phyloP scores from a whole-genome alignment of 2,113 vertebrate species.

The Ranitomeya variabilis region DNA sequence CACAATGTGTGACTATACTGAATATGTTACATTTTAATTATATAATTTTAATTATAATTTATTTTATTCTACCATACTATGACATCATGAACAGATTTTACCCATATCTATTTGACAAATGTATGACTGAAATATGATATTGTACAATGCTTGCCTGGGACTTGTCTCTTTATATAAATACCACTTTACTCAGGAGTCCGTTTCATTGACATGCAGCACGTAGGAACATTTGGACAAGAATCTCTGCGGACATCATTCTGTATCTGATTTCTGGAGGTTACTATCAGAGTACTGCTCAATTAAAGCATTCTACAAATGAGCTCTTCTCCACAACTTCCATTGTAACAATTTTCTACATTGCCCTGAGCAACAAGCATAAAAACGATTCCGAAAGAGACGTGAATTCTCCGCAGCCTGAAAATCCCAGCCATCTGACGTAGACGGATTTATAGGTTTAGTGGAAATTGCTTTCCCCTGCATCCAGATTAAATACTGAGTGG shows the following conservation, averaged over 20 bases:
- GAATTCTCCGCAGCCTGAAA: constrained; percentile 75
- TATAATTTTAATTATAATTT: no score
- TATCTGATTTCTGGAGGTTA: constrained; percentile 59
- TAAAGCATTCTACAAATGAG: constrained; percentile 35
- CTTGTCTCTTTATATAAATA: neutral
- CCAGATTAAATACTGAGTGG: constrained; percentile 81
- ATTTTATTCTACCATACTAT: no score
- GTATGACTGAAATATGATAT: no score
- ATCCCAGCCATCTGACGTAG: constrained; percentile 86
- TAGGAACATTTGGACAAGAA: neutral
- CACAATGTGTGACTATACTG: no score
- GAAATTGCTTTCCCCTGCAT: constrained; percentile 84
- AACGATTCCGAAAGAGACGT: constrained; percentile 56
- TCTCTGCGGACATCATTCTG: constrained; percentile 1
- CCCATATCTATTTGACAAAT: no score
- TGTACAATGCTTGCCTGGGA: neutral
- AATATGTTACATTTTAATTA: no score
- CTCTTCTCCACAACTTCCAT: constrained; percentile 31
- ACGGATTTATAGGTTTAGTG: constrained; percentile 87
- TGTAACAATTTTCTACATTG: constrained; percentile 47
- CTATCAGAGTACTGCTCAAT: neutral
- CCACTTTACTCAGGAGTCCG: neutral
- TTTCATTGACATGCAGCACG: neutral
- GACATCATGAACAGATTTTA: no score
- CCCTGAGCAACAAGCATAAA: constrained; percentile 50